Conservation (phyloP, 2,113 vertebrate genomes). For the Chaetodon auriga region DNA sequence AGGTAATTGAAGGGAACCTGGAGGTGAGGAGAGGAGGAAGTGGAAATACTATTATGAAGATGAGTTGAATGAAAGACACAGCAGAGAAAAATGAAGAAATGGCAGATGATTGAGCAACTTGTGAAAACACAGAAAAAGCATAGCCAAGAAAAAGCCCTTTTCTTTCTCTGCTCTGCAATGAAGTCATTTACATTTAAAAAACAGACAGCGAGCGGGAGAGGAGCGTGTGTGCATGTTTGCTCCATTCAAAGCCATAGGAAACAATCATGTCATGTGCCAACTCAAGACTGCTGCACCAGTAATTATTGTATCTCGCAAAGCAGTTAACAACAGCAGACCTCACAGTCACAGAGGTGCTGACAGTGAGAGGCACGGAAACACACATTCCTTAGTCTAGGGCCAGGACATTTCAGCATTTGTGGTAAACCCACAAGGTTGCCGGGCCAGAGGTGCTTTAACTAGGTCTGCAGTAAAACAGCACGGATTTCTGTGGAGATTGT, state of each 20-base stretch:
- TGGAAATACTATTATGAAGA: constrained; percentile 6
- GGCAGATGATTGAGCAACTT: constrained; percentile 25
- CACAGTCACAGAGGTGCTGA: constrained; percentile 25
- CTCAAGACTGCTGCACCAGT: constrained; percentile 1
- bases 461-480: constrained; percentile 38
- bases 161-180: constrained; percentile 1
- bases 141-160: background rate
- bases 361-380: constrained; percentile 34
- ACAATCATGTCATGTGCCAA: background rate
- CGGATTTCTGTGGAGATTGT: constrained; percentile 25
- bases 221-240: background rate
- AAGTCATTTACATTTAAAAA: background rate
- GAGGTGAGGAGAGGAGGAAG: background rate
- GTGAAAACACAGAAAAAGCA: background rate
- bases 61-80: constrained; percentile 15
- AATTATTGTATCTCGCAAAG: constrained; percentile 43
- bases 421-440: constrained; percentile 20
- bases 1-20: constrained; percentile 4
- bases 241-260: constrained; percentile 15
- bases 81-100: constrained; percentile 7
- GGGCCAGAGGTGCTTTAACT: constrained; percentile 30
- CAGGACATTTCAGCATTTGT: constrained; percentile 35
- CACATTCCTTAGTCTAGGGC: constrained; percentile 3
- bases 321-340: constrained; percentile 27
- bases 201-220: background rate